Evolutionary conservation across 2,888 invertebrate genomes (phyloP), one percentile per base, ranked within the genome.

Genomic region (Drosophila engyochracea): DNA sequence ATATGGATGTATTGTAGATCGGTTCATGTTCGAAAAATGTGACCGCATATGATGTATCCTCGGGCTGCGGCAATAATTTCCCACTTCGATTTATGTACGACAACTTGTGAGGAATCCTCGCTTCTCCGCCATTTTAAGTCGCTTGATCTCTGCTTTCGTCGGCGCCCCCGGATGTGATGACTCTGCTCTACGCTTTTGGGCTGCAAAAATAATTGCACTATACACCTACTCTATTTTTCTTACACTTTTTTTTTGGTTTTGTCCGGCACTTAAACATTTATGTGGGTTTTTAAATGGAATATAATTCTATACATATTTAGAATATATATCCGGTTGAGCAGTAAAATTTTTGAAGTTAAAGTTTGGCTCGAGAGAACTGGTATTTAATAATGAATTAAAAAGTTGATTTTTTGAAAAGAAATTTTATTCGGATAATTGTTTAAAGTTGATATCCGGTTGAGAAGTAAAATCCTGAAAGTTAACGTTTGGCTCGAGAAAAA

Each of bases 1-100:
- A 64, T 6, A 60, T 54, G n/a, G 59, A 55, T 19, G 83, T 76
- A 30, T 62, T 73, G 64, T 85, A 85, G 16, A 62, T 67, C 7
- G 82, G 85, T 16, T 37, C 62, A 16, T 80, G 80, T 52, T 76
- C 78, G 25, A 80, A 85, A 51, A 85, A 87, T 31, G 69, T 73
- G 0, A 85, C 62, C 4, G 85, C 88, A 61, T 82, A 82, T 12
- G 85, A 85, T n/a, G 61, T 19, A 0, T 69, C 59, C 51, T 85
- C 75, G 0, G 72, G 60, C 37, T 87, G 85, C 0, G 83, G 82
- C 22, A 85, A 57, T 14, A 14, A 0, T 6, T n/a, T 28, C 0
- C 3, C 12, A 58, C 52, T 28, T 6, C 4, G n/a, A 1, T 59
- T 67, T 9, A 84, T 54, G 19, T 82, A 86, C 19, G 84, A 82